These are phyloP conservation scores for Rhimphoctona megacephalus DNA, from an alignment of 2,888 invertebrate species.

Conservation along the genomic window DNA sequence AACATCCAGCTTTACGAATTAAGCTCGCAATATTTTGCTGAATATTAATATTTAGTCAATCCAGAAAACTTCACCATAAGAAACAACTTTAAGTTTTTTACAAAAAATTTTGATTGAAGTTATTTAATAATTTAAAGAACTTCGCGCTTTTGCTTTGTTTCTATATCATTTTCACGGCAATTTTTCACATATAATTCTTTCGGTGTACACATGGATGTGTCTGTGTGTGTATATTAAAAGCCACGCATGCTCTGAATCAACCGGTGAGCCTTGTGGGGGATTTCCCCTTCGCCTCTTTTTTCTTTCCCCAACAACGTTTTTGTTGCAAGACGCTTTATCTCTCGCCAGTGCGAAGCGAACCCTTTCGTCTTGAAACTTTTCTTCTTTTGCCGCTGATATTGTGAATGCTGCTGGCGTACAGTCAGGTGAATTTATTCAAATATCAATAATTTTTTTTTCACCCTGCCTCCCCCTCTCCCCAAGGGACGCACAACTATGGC, in stretches of 20 bases:
- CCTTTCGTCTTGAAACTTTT: slow-evolving; percentile 58
- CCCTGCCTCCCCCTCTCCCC: background rate
- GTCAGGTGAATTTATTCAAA: slow-evolving; percentile 84
- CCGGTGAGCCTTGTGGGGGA: slow-evolving; percentile 57
- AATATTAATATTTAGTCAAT: too few species aligned
- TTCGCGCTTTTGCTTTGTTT: too few species aligned
- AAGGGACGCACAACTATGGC: background rate
- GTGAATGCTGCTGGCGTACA: slow-evolving; percentile 56
- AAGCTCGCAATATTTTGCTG: too few species aligned
- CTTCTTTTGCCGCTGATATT: slow-evolving; percentile 49
- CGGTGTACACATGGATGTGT: too few species aligned
- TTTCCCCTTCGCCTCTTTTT: slow-evolving; percentile 64
- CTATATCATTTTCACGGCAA: too few species aligned
- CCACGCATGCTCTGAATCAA: slow-evolving; percentile 33
- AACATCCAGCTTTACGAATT: too few species aligned
- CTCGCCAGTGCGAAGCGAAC: slow-evolving; percentile 28
- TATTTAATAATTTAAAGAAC: too few species aligned
- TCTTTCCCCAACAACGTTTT: background rate
- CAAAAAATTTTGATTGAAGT: background rate
- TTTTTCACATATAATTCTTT: too few species aligned
- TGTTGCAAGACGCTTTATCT: slow-evolving; percentile 40
- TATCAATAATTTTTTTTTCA: slow-evolving; percentile 73
- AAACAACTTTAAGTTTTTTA: background rate
- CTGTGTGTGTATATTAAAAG: too few species aligned
- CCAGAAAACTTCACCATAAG: too few species aligned